phyloP scores from a whole-genome alignment of 1,140 invertebrate species.

The Caenorhabditis elegans region WBcel235 BX284603.4:5648001-5648500 shows the following conservation, averaged over 20 bases:
- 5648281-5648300: too few relatives aligned
- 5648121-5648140: neutral
- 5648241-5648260: too few relatives aligned
- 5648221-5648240: too few relatives aligned
- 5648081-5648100: neutral
- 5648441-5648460: neutral
- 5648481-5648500: neutral
- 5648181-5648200: too few relatives aligned
- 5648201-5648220: too few relatives aligned
- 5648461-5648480: neutral
- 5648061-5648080: neutral
- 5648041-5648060: neutral
- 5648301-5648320: too few relatives aligned
- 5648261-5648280: too few relatives aligned
- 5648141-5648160: neutral
- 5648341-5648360: too few relatives aligned
- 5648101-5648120: neutral
- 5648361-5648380: constrained; percentile 1
- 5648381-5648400: neutral
- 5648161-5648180: too few relatives aligned
- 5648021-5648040: neutral
- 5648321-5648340: too few relatives aligned
- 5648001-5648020: neutral
- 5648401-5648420: neutral
- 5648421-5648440: neutral